These are phyloP conservation scores for Herpetotheres cachinnans DNA, from an alignment of 2,113 vertebrate species.

Conservation along the genomic window DNA sequence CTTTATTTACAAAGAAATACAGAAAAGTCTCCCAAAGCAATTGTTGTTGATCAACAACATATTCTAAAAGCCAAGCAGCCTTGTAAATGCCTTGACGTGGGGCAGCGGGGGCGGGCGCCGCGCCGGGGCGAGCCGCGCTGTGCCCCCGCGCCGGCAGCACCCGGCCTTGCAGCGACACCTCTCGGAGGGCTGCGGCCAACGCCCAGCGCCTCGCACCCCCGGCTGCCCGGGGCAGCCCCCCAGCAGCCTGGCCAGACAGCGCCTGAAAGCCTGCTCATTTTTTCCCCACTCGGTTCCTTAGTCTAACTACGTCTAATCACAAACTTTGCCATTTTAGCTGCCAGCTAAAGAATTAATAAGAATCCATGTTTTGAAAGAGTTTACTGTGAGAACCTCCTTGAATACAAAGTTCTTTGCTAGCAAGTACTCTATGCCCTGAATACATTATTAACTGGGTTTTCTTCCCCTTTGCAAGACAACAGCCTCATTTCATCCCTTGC, in stretches of 20 bases:
- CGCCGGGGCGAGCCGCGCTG: too few species aligned
- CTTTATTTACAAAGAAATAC: neutral
- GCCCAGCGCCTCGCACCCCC: too few species aligned
- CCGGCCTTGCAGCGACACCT: neutral
- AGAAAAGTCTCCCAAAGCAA: neutral
- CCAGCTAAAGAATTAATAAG: neutral
- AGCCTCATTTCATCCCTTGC: neutral
- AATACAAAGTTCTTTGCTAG: neutral
- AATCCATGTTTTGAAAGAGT: neutral
- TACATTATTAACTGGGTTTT: neutral
- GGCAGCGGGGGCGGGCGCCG: neutral
- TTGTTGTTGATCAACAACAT: neutral
- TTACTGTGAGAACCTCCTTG: neutral
- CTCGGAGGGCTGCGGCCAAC: too few species aligned
- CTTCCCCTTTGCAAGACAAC: neutral
- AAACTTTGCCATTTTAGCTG: neutral
- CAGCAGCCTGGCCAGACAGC: too few species aligned
- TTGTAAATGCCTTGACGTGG: neutral
- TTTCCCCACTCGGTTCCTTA: rapidly evolving
- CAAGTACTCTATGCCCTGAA: neutral
- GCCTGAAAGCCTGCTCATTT: too few species aligned
- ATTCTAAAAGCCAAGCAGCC: neutral
- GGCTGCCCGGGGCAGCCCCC: neutral
- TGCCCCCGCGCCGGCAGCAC: too few species aligned
- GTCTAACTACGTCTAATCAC: neutral